Evolutionary conservation across 1,140 invertebrate species (phyloP), one percentile per base, ranked within the genome.

Genomic region (Scylla paramamosain): DNA sequence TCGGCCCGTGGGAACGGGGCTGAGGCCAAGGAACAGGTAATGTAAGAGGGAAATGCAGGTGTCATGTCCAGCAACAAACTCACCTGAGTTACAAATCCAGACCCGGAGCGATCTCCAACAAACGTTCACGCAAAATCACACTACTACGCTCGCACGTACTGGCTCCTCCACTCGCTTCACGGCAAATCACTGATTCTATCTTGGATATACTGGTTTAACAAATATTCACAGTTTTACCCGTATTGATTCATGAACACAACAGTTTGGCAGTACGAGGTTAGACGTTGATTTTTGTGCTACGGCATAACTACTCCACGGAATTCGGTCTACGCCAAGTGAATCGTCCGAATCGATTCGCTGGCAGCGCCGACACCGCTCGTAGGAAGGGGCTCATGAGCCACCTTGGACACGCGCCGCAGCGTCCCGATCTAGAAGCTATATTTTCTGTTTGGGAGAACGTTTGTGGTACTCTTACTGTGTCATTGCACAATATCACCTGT

Each of bases 251-350:
- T 94, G 93, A 94, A 94, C 93, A 94, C 93, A 94, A 94, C 88
- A 83, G 39, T 94, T 83, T 84, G 93, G 93, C 93, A 94, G 93
- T 94, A 89, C 83, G 31, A 48, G 93, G 93, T 77, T 52, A 91
- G 88, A 91, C 88, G 87, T 91, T 94, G 87, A 82, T 94, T 83
- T 94, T 94, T 91, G 89, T 91, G 93, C 93, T 94, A 94, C 93
- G 93, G 93, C 93, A 94, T 94, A 86, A 91, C 93, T 94, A 90
- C 88, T 94, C 93, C 93, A 29, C 93, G 93, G 93, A 94, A 94
- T 94, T 94, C 59, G 88, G 93, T 94, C 93, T 94, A 94, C 93
- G 93, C 93, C 87, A 94, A 94, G 93, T 94, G 93, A 94, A 94
- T 94, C 93, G 93, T 88, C 67, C 48, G 93, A 91, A 94, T 94